Conservation (phyloP, 2,797 vertebrate genomes). For the Threskiornis aethiopicus region DNA sequence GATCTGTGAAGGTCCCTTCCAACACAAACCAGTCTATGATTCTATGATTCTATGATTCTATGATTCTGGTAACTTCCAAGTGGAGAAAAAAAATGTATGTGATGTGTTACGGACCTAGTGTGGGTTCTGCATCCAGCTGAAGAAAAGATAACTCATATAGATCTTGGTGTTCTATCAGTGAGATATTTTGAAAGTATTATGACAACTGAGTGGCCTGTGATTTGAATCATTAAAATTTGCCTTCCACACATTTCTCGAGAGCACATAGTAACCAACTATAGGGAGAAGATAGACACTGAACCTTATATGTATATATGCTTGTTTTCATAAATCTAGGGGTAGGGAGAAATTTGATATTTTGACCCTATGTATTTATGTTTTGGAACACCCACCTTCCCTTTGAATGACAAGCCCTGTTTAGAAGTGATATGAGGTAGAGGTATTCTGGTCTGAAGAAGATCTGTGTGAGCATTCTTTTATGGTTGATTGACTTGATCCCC, state of each 20-base stretch:
- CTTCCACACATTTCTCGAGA: not conserved
- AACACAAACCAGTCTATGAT: not conserved
- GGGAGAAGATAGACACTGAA: not conserved
- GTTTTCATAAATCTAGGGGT: not conserved
- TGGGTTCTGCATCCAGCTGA: not conserved
- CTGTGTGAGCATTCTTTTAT: not conserved
- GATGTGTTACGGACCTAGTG: not conserved
- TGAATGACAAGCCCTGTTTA: not conserved
- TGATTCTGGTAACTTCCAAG: not conserved
- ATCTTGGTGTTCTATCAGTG: not conserved
- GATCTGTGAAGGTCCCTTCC: not conserved
- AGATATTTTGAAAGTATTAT: not conserved
- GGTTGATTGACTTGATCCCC: not conserved
- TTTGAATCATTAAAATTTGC: not conserved
- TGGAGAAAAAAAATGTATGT: not conserved
- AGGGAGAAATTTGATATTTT: not conserved
- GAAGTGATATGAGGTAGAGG: not conserved
- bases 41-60: not conserved
- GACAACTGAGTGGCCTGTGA: not conserved
- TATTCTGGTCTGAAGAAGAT: not conserved
- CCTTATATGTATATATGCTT: not conserved
- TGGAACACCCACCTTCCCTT: not conserved
- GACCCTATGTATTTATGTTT: not conserved
- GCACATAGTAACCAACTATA: not conserved
- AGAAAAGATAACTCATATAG: not conserved